Percentiles rank a stretch among this genome's conserved stretches.
These are phyloP conservation scores for Sinocyclocheilus maitianheensis DNA, from an alignment of 2,113 vertebrate species.

Conservation along the genomic window DNA sequence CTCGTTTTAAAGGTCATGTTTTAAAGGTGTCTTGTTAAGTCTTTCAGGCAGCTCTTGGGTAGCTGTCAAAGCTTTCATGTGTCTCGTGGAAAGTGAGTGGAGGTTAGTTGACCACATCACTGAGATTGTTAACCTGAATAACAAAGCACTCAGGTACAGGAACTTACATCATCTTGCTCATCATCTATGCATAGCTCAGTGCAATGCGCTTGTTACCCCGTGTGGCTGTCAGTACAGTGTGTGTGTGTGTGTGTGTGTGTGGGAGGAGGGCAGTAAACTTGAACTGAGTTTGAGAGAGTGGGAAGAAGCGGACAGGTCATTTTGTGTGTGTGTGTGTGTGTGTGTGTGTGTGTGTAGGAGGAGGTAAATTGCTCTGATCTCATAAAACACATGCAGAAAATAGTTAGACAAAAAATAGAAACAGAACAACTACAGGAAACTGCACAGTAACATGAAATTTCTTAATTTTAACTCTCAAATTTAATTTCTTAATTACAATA, in stretches of 20 bases:
- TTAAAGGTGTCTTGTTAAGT: constrained; percentile 35
- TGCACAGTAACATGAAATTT: not conserved
- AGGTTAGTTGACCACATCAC: constrained; percentile 10
- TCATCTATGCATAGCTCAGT: not conserved
- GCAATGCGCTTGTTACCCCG: too few relatives aligned
- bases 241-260: not conserved
- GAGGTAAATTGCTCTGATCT: not conserved
- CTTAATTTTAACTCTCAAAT: not conserved
- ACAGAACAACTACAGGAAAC: not conserved
- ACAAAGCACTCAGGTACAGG: not conserved
- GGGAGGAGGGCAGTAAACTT: not conserved
- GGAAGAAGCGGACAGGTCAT: not conserved
- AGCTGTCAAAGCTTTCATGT: constrained; percentile 13
- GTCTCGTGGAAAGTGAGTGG: not conserved
- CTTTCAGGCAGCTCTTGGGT: constrained; percentile 7
- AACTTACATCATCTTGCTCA: not conserved
- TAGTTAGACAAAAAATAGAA: not conserved
- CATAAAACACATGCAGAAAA: not conserved
- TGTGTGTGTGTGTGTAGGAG: too few relatives aligned
- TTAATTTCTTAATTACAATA: too few relatives aligned
- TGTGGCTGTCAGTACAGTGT: not conserved
- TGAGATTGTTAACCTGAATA: constrained; percentile 8
- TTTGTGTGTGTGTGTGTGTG: not conserved
- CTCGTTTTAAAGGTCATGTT: constrained; percentile 19
- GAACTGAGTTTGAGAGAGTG: not conserved